phyloP scores from a whole-genome alignment of 2,797 vertebrate species.

The Hirundo rustica region DNA sequence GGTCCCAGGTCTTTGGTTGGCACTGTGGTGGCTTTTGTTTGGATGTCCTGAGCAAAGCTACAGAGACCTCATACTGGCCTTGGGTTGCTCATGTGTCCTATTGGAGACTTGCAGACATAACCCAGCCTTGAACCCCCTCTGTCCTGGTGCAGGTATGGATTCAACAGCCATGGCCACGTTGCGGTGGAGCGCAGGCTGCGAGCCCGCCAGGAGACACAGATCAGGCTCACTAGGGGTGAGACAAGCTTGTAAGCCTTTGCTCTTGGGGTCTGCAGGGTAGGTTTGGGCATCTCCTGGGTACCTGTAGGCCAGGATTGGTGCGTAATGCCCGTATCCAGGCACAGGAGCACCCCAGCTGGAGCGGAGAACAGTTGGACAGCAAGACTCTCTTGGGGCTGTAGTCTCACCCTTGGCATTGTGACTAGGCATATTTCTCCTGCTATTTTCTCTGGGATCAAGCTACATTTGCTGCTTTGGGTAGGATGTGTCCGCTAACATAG shows the following conservation, averaged over 20 bases:
- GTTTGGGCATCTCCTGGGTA: background rate
- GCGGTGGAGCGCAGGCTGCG: constrained; percentile 81
- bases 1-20: no score
- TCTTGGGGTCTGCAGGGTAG: background rate
- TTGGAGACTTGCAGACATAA: background rate
- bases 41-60: background rate
- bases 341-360: no score
- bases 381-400: background rate
- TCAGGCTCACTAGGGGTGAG: constrained; percentile 82
- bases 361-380: rapidly evolving
- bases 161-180: constrained; percentile 90
- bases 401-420: background rate
- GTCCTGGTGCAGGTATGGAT: constrained; percentile 84
- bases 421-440: background rate
- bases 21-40: background rate
- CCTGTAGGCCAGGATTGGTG: background rate
- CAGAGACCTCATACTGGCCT: rapidly evolving
- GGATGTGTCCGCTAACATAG: background rate
- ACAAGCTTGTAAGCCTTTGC: background rate
- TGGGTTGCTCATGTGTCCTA: background rate
- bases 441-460: background rate
- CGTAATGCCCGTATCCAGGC: background rate
- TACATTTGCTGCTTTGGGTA: background rate
- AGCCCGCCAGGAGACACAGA: constrained; percentile 79
- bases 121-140: background rate